phyloP scores from a whole-genome alignment of 2,888 invertebrate species.

The Papilio gigon region DNA sequence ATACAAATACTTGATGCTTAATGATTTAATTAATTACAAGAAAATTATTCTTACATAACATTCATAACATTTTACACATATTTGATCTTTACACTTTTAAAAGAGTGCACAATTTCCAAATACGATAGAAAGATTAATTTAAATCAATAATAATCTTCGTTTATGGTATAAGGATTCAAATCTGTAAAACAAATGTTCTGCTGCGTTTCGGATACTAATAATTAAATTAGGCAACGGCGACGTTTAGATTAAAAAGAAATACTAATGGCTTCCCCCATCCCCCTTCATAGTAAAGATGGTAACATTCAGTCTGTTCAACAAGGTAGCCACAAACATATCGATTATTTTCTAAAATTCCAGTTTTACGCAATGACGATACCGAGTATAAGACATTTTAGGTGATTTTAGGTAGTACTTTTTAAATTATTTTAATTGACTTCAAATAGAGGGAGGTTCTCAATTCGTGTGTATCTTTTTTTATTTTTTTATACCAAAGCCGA shows the following conservation, averaged over 20 bases:
- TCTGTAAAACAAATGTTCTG: background rate
- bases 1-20: no score
- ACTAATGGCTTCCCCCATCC: background rate
- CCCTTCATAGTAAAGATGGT: background rate
- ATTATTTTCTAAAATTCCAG: background rate
- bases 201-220: background rate
- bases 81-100: background rate
- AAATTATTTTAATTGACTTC: no score
- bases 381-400: no score
- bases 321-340: background rate
- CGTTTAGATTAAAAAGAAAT: background rate
- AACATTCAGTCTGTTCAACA: background rate
- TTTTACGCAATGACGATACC: no score
- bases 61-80: background rate
- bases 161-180: background rate
- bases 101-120: background rate
- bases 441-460: no score
- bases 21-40: background rate
- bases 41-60: constrained; percentile 2
- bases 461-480: no score
- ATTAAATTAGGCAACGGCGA: background rate
- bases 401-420: no score
- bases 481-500: background rate
- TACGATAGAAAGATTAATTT: background rate
- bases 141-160: background rate